Evolutionary conservation across 2,888 invertebrate species (phyloP).

Genomic region (Macroteleia sp.): DNA sequence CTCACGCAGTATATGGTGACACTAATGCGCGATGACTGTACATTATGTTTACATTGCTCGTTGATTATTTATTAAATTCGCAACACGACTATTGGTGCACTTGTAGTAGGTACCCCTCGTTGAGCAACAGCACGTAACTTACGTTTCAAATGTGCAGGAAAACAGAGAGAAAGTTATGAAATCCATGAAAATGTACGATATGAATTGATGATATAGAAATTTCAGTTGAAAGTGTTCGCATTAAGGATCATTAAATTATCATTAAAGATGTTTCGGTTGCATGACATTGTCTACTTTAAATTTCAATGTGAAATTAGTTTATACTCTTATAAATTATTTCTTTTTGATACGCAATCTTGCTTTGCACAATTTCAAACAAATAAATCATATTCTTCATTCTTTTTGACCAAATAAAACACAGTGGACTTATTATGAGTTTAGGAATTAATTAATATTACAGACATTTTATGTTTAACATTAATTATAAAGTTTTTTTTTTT

Average conservation of each 20-base stretch:
- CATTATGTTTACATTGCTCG: constrained; percentile 51
- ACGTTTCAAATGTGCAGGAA: constrained; percentile 60
- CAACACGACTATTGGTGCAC: constrained; percentile 38
- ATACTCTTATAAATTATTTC: too few relatives aligned
- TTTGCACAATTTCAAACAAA: too few relatives aligned
- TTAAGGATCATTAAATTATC: constrained; percentile 36
- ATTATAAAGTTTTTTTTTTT: too few relatives aligned
- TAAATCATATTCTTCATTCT: too few relatives aligned
- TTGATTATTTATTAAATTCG: constrained; percentile 58
- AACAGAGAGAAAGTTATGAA: constrained; percentile 63
- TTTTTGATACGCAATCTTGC: too few relatives aligned
- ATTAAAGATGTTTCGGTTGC: constrained; percentile 28
- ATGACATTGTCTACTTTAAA: too few relatives aligned
- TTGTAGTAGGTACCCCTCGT: constrained; percentile 28
- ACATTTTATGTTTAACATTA: too few relatives aligned
- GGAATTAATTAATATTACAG: too few relatives aligned
- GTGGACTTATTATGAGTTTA: too few relatives aligned
- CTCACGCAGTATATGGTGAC: constrained; percentile 31
- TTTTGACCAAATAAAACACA: too few relatives aligned
- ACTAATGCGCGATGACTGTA: constrained; percentile 55
- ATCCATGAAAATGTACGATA: constrained; percentile 62
- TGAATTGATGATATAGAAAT: constrained; percentile 63
- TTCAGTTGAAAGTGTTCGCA: constrained; percentile 54
- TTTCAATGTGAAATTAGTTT: too few relatives aligned
- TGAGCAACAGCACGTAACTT: constrained; percentile 58